phyloP scores from a whole-genome alignment of 2,888 invertebrate species.

The Drepanosiphum platanoidis region DNA sequence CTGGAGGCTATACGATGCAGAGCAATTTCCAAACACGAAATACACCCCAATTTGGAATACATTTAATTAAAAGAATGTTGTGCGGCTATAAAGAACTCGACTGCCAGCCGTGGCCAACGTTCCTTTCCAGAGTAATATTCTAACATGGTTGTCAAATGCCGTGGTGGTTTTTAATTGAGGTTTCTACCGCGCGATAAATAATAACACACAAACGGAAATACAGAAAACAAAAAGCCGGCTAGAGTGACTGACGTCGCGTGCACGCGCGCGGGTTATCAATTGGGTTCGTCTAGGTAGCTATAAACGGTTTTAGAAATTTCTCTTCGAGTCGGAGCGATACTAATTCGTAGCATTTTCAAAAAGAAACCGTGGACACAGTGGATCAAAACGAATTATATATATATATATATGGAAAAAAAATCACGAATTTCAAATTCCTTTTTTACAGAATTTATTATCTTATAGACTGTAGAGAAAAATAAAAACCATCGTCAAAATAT shows the following conservation, averaged over 20 bases:
- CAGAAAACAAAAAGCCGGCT: neutral
- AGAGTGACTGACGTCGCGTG: neutral
- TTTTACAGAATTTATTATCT: too few species aligned
- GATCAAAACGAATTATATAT: too few species aligned
- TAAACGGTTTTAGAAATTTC: too few species aligned
- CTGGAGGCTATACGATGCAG: neutral
- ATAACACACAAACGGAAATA: neutral
- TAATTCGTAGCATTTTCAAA: too few species aligned
- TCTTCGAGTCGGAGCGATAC: too few species aligned
- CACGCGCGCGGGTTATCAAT: too few species aligned
- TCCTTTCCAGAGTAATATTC: slow-evolving; percentile 29
- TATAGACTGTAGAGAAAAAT: too few species aligned
- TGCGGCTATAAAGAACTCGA: slow-evolving; percentile 9
- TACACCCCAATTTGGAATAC: slow-evolving; percentile 28
- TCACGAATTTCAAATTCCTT: too few species aligned
- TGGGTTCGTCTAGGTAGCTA: too few species aligned
- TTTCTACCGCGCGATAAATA: neutral
- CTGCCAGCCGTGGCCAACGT: neutral
- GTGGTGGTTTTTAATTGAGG: slow-evolving; percentile 28
- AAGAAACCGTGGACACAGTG: too few species aligned
- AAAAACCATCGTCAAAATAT: too few species aligned
- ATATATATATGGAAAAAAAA: too few species aligned
- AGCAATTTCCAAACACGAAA: slow-evolving; percentile 28
- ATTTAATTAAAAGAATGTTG: slow-evolving; percentile 42
- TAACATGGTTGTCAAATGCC: slow-evolving; percentile 27